Conservation (phyloP, 2,797 vertebrate genomes). For the Bucorvus abyssinicus region DNA sequence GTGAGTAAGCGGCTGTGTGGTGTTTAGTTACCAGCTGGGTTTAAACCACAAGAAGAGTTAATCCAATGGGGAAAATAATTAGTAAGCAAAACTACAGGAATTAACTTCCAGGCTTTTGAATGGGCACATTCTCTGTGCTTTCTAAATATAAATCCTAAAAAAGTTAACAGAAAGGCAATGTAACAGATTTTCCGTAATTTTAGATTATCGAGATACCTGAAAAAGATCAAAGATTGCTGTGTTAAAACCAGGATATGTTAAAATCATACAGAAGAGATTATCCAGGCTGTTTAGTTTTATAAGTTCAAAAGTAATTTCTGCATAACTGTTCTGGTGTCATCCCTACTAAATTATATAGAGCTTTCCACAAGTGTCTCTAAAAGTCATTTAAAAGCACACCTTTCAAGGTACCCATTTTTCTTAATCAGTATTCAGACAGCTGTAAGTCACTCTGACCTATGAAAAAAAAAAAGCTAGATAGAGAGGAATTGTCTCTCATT, state of each 20-base stretch:
- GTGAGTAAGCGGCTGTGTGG: no score
- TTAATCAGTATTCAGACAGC: neutral
- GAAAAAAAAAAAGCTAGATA: neutral
- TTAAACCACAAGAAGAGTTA: no score
- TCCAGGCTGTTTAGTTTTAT: neutral
- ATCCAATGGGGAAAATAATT: neutral
- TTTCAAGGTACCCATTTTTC: neutral
- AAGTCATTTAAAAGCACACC: neutral
- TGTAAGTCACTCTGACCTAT: neutral
- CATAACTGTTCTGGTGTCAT: accelerated
- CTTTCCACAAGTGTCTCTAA: neutral
- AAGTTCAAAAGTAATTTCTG: neutral
- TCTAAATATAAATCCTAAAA: neutral
- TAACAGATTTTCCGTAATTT: neutral
- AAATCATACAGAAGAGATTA: neutral
- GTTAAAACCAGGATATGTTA: neutral
- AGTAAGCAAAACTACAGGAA: neutral
- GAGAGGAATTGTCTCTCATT: neutral
- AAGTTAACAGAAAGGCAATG: neutral
- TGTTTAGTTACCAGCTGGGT: no score
- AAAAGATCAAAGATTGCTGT: neutral
- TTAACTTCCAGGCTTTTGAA: neutral
- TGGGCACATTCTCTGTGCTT: neutral
- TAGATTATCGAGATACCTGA: neutral
- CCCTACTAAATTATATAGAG: neutral